Evolutionary conservation across 2,888 invertebrate species (phyloP).

Genomic region (Dolomedes plantarius): DNA sequence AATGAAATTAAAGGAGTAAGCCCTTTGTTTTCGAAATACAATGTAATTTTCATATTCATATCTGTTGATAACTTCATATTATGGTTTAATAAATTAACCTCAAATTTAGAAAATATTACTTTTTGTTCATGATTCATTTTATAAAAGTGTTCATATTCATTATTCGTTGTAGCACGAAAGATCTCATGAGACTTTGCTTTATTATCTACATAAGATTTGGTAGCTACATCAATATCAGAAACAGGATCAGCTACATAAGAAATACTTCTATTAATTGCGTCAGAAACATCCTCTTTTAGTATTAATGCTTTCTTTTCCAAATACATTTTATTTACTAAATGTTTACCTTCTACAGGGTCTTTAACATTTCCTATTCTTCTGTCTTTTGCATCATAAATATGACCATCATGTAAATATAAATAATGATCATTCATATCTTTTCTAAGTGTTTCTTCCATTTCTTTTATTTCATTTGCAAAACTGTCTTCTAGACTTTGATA

Average conservation of each 20-base stretch:
- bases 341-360: not conserved
- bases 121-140: too few relatives aligned
- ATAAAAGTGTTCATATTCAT: too few relatives aligned
- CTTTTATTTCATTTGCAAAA: not conserved
- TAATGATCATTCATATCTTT: not conserved
- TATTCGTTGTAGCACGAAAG: too few relatives aligned
- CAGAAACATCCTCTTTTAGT: not conserved
- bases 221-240: not conserved
- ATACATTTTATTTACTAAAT: not conserved
- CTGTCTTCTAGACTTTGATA: too few relatives aligned
- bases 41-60: too few relatives aligned
- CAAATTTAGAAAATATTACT: too few relatives aligned
- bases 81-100: too few relatives aligned
- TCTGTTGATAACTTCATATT: too few relatives aligned
- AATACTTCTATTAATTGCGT: not conserved
- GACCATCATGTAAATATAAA: not conserved
- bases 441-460: not conserved
- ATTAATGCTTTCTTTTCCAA: not conserved
- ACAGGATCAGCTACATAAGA: not conserved
- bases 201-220: not conserved
- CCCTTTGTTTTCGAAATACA: too few relatives aligned
- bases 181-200: too few relatives aligned
- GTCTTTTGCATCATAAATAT: constrained; percentile 5
- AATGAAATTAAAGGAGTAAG: too few relatives aligned
- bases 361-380: not conserved